Conservation (phyloP, 2,797 vertebrate species). For the Momotus momota region DNA sequence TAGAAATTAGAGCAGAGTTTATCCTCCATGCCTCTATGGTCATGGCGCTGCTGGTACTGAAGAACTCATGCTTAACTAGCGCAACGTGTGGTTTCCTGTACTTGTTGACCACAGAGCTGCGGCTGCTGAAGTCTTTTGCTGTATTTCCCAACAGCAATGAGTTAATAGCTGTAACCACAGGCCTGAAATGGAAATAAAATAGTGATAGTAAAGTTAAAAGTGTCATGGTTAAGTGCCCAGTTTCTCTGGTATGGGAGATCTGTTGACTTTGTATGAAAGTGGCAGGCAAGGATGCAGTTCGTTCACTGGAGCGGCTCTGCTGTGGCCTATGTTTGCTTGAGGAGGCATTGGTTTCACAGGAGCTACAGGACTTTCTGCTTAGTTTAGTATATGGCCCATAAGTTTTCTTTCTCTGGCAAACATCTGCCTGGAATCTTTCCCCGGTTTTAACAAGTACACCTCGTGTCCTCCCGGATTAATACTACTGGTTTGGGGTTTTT, state of each 20-base stretch:
- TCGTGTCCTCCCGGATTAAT: neutral
- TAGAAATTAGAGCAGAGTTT: neutral
- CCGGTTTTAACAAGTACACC: neutral
- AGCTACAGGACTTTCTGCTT: neutral
- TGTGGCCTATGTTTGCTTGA: neutral
- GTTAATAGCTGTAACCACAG: neutral
- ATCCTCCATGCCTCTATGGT: neutral
- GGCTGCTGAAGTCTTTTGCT: neutral
- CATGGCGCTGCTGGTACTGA: neutral
- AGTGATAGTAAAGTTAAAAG: neutral
- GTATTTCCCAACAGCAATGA: neutral
- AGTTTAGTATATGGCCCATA: neutral
- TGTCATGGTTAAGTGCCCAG: neutral
- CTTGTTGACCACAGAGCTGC: neutral
- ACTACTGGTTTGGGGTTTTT: no score
- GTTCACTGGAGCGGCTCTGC: neutral
- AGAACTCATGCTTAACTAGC: neutral
- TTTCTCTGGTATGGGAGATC: neutral
- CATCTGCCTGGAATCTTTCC: neutral
- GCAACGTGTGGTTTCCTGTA: neutral
- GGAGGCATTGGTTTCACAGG: neutral
- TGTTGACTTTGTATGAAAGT: neutral
- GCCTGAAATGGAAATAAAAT: neutral
- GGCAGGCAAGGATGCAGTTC: neutral
- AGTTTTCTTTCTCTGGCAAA: neutral